These are phyloP conservation scores for Mirza zaza DNA, from an alignment of 2,113 vertebrate species.

Conservation along the genomic window DNA sequence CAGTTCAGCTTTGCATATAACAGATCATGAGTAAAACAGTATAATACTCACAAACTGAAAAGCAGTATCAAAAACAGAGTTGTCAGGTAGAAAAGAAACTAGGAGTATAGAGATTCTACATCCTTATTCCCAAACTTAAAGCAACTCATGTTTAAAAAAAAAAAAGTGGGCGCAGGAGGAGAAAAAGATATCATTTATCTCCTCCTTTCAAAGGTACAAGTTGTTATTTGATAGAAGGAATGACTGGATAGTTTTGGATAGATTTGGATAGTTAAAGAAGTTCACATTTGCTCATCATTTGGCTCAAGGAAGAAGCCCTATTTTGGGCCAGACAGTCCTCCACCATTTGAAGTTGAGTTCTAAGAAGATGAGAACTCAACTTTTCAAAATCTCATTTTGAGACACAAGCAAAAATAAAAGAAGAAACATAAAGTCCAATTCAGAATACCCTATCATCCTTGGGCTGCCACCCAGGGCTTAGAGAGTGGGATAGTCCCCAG, in stretches of 20 bases:
- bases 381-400: slow-evolving; percentile 15
- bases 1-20: not conserved
- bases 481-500: not conserved
- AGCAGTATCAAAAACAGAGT: not conserved
- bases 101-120: not conserved
- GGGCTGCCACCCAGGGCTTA: not conserved
- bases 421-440: not conserved
- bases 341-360: not conserved
- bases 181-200: not conserved
- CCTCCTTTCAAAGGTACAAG: not conserved
- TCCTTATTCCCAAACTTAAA: slow-evolving; percentile 30
- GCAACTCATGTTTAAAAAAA: not conserved
- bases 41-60: not conserved
- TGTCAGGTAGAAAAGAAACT: not conserved
- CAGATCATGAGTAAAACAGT: not conserved
- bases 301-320: not conserved
- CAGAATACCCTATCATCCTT: not conserved
- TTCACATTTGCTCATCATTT: not conserved
- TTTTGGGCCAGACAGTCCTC: not conserved
- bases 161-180: not conserved
- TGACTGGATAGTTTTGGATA: not conserved
- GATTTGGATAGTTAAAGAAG: not conserved
- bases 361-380: not conserved
- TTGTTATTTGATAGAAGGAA: not conserved
- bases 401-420: not conserved